phyloP scores from a whole-genome alignment of 2,113 vertebrate species.

The Patagioenas fasciata region DNA sequence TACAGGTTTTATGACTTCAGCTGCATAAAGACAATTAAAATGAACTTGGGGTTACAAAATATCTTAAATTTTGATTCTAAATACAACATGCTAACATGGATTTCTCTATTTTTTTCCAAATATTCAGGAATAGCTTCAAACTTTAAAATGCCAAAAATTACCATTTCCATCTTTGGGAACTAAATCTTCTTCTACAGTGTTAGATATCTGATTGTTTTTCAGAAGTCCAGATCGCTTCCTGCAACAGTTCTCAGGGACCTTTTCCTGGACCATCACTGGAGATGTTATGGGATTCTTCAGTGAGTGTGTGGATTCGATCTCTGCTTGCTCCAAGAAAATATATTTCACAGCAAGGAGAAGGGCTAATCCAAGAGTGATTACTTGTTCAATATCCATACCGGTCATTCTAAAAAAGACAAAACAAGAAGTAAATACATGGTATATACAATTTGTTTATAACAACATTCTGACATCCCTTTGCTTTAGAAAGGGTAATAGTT shows the following conservation, averaged over 20 bases:
- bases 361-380: slow-evolving; percentile 84
- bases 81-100: background rate
- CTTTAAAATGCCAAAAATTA: slow-evolving; percentile 42
- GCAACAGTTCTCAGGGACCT: slow-evolving; percentile 79
- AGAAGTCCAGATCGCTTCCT: slow-evolving; percentile 68
- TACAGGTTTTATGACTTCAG: slow-evolving; percentile 81
- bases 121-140: background rate
- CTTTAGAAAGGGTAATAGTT: background rate
- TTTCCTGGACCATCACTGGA: slow-evolving; percentile 70
- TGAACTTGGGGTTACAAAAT: too few species aligned
- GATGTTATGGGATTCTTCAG: slow-evolving; percentile 85
- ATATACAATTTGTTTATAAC: background rate
- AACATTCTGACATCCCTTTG: background rate
- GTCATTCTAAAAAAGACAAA: slow-evolving; percentile 82
- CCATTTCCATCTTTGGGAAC: slow-evolving; percentile 79
- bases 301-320: slow-evolving; percentile 72
- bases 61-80: too few species aligned
- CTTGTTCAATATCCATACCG: slow-evolving; percentile 94
- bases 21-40: too few species aligned
- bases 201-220: slow-evolving; percentile 47
- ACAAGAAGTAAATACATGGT: background rate
- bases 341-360: too few species aligned
- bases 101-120: background rate
- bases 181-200: slow-evolving; percentile 9
- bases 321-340: too few species aligned